Conservation (phyloP, 2,113 vertebrate species). For the Monarcha castaneiventris region DNA sequence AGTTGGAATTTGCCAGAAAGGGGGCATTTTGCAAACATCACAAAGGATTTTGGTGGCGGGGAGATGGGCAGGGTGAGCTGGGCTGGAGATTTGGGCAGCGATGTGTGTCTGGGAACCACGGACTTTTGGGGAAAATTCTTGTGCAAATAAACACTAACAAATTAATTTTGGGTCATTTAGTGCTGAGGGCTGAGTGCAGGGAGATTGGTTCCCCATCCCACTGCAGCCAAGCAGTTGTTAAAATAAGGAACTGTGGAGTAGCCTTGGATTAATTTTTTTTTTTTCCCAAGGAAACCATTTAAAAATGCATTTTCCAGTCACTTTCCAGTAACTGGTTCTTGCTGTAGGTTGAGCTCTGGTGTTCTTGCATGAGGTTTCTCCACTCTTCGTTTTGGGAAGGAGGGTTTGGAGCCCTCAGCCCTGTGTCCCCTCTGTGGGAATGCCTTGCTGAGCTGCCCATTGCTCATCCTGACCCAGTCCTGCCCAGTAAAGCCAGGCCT, state of each 20-base stretch:
- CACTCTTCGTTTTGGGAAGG: neutral
- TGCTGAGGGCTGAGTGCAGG: neutral
- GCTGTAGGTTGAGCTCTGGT: neutral
- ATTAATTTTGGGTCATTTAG: neutral
- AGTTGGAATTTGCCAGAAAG: slow-evolving; percentile 9
- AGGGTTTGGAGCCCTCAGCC: neutral
- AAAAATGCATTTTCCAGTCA: neutral
- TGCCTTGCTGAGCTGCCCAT: accelerated
- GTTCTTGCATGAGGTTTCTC: neutral
- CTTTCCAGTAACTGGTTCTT: neutral
- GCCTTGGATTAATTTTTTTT: neutral
- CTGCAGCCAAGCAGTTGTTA: neutral
- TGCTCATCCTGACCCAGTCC: neutral
- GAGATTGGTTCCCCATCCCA: neutral
- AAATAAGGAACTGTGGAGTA: neutral
- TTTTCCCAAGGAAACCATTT: neutral
- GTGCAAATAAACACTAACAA: accelerated
- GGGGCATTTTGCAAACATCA: slow-evolving; percentile 25
- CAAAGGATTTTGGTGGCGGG: neutral
- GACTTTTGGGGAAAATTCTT: neutral
- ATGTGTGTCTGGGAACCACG: accelerated
- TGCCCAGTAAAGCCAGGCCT: neutral
- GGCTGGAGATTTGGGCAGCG: accelerated
- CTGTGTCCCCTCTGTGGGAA: neutral
- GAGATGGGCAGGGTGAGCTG: neutral